phyloP scores from a whole-genome alignment of 2,888 invertebrate genomes.

The Ellobium chinense region DNA sequence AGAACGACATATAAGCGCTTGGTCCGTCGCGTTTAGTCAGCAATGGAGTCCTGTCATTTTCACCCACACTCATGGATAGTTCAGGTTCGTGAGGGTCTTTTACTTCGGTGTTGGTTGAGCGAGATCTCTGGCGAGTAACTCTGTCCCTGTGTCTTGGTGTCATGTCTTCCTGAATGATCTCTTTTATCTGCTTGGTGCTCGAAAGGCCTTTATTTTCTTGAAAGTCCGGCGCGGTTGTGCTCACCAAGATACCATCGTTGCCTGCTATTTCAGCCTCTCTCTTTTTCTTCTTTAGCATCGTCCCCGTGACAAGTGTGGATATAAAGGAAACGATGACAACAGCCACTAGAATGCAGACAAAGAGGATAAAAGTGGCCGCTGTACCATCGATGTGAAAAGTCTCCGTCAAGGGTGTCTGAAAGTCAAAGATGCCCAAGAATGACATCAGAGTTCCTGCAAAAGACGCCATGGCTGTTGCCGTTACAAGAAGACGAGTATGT shows the following conservation, averaged over 20 bases:
- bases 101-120: not conserved
- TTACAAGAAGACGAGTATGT: slow-evolving; percentile 19
- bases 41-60: not conserved
- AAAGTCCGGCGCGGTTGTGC: not conserved
- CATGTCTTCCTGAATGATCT: too few species aligned
- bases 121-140: not conserved
- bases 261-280: not conserved
- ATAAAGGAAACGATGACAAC: not conserved
- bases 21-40: not conserved
- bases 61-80: too few species aligned
- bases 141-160: too few species aligned
- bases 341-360: slow-evolving; percentile 3
- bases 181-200: not conserved
- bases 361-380: slow-evolving; percentile 29
- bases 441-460: slow-evolving; percentile 30
- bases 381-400: slow-evolving; percentile 30
- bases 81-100: not conserved
- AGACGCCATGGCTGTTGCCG: slow-evolving; percentile 1
- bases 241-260: not conserved
- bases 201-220: not conserved
- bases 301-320: not conserved
- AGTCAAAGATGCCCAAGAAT: slow-evolving; percentile 23
- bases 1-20: not conserved
- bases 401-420: not conserved
- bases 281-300: not conserved